Evolutionary conservation across 2,113 vertebrate species (phyloP).

Genomic region (Eptesicus fuscus): DNA sequence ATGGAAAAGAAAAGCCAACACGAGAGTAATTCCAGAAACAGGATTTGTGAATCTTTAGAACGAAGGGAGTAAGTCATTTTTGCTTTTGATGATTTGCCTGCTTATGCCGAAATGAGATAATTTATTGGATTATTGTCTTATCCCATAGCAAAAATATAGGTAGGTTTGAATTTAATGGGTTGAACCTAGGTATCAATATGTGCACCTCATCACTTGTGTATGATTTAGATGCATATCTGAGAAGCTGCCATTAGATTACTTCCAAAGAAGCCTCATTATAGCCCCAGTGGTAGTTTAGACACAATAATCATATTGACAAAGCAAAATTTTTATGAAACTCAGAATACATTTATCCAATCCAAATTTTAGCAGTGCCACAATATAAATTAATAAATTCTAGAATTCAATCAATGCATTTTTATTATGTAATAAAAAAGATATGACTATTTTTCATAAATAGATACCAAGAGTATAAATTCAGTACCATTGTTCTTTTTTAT

Average conservation of each 20-base stretch:
- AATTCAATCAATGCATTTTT: not conserved
- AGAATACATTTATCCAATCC: not conserved
- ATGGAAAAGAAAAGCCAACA: not conserved
- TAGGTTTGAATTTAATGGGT: not conserved
- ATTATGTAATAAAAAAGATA: slow-evolving; percentile 14
- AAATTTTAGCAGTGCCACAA: not conserved
- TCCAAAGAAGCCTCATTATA: not conserved
- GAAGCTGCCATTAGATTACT: not conserved
- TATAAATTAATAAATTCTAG: not conserved
- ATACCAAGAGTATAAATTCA: slow-evolving; percentile 11
- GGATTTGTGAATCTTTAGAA: not conserved
- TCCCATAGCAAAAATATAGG: not conserved
- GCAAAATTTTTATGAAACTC: not conserved
- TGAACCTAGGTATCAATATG: not conserved
- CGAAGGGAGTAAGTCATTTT: not conserved
- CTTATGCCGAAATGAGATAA: not conserved
- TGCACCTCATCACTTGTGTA: not conserved
- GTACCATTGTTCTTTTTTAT: not conserved
- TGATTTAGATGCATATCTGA: not conserved
- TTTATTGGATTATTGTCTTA: not conserved
- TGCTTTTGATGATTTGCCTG: not conserved
- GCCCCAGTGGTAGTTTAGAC: not conserved
- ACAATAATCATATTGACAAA: not conserved
- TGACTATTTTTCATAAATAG: not conserved
- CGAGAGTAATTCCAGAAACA: not conserved